These are phyloP conservation scores for Drosophila birchii DNA, from an alignment of 2,888 invertebrate genomes.

Conservation along the genomic window DNA sequence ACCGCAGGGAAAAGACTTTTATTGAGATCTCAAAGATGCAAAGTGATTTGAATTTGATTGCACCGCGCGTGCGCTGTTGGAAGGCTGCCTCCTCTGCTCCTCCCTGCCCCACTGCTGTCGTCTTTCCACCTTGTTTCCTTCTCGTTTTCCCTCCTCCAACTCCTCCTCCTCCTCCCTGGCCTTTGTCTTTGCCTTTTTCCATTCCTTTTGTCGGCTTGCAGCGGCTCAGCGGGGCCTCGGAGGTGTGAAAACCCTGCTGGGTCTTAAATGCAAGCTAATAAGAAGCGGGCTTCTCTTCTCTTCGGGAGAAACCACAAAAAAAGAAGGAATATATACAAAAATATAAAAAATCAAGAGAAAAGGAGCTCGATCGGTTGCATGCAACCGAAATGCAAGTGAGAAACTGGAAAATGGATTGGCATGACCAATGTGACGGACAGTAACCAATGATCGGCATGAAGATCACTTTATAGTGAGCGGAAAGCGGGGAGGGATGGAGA, in stretches of 20 bases:
- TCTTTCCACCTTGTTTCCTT: constrained; percentile 1
- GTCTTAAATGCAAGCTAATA: constrained; percentile 83
- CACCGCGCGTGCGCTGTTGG: constrained; percentile 70
- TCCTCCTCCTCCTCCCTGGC: not conserved
- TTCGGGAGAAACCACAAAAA: not conserved
- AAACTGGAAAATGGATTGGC: constrained; percentile 27
- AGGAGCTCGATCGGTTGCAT: constrained; percentile 35
- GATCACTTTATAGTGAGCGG: constrained; percentile 8
- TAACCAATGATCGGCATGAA: constrained; percentile 46
- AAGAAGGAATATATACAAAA: too few species aligned
- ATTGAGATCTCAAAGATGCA: constrained; percentile 84
- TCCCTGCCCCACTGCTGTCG: not conserved
- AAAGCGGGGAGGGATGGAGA: too few species aligned
- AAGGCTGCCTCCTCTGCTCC: not conserved
- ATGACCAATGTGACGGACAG: constrained; percentile 45
- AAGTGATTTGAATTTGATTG: constrained; percentile 82
- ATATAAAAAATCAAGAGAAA: constrained; percentile 34
- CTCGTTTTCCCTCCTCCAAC: constrained; percentile 8
- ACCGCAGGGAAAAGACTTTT: constrained; percentile 66
- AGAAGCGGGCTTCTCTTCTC: constrained; percentile 53
- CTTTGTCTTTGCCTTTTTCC: constrained; percentile 16
- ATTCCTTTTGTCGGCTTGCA: constrained; percentile 44
- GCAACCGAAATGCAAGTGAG: constrained; percentile 36
- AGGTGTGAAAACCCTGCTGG: constrained; percentile 85
- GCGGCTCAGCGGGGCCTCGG: constrained; percentile 81